Percentiles rank a stretch among this genome's conserved stretches.
Evolutionary conservation across 2,113 vertebrate genomes (phyloP).

Genomic region (Columba janthina): DNA sequence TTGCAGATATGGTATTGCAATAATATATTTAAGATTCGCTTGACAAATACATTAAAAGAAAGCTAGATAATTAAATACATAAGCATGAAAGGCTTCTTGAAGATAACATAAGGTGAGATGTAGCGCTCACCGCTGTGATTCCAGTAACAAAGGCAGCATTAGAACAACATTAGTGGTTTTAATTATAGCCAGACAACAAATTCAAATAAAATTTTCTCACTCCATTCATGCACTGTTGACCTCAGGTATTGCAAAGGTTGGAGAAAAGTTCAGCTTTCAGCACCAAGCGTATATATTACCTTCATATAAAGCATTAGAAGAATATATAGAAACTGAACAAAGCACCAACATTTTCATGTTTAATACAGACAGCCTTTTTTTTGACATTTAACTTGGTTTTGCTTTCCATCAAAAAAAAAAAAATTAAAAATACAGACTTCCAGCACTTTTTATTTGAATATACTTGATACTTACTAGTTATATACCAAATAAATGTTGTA

Average conservation of each 20-base stretch:
- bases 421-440: not conserved
- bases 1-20: conserved; percentile 59
- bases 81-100: conserved; percentile 53
- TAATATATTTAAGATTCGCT: conserved; percentile 49
- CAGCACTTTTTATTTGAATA: not conserved
- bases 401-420: not conserved
- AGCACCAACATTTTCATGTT: not conserved
- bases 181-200: conserved; percentile 40
- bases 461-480: not conserved
- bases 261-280: not conserved
- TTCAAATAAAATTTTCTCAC: conserved; percentile 20
- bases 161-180: conserved; percentile 26
- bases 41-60: conserved; percentile 51
- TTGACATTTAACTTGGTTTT: not conserved
- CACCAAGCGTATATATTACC: not conserved
- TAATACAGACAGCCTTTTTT: not conserved
- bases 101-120: conserved; percentile 46
- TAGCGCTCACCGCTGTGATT: not conserved
- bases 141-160: conserved; percentile 38
- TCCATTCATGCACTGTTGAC: not conserved
- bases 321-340: not conserved
- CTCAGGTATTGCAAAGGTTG: not conserved
- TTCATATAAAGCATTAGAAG: not conserved
- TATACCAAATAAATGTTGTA: not conserved
- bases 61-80: conserved; percentile 40